Evolutionary conservation across 2,888 invertebrate species (phyloP), one percentile per base, ranked within the genome.

Genomic region (Microctonus brassicae): DNA sequence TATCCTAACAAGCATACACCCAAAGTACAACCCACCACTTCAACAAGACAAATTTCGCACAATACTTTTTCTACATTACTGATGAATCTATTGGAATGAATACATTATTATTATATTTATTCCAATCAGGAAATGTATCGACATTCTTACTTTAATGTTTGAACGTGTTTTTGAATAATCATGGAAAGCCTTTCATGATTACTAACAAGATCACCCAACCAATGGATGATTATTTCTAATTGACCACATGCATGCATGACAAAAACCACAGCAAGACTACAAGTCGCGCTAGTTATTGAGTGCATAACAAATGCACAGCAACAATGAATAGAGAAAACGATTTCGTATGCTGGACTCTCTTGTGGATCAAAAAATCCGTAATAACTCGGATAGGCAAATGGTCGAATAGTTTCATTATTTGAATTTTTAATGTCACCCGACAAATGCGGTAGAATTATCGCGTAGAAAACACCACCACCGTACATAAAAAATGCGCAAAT

Each of bases 191-290:
- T n/a, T n/a, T n/a, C 24, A 1, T 72, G 67, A 0, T 74, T 73
- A 0, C 77, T 72, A 2, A 80, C 65, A 20, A 81, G 39, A 39
- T 76, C 60, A 20, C 76, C 62, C 17, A 82, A 52, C 73, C 76
- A 77, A 11, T 33, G 60, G 13, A 72, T 74, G 4, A 82, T 24
- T 9, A 82, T 75, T 4, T 81, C 58, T 29, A 80, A 55, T 33
- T 81, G 83, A 0, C 83, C 79, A 61, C 79, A 82, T 9, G 79
- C 79, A 17, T 83, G 83, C 57, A 78, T 75, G 0, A 77, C 81
- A 10, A 81, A 74, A 0, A 75, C 68, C 0, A 78, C 76, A 0
- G 77, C 77, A 4, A 82, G 22, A 17, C 78, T 77, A 64, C 76
- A 81, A 1, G 76, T 63, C 0, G 73, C 78, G 0, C 72, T 58